phyloP scores from a whole-genome alignment of 2,797 vertebrate genomes.

The Diceros bicornis region DNA sequence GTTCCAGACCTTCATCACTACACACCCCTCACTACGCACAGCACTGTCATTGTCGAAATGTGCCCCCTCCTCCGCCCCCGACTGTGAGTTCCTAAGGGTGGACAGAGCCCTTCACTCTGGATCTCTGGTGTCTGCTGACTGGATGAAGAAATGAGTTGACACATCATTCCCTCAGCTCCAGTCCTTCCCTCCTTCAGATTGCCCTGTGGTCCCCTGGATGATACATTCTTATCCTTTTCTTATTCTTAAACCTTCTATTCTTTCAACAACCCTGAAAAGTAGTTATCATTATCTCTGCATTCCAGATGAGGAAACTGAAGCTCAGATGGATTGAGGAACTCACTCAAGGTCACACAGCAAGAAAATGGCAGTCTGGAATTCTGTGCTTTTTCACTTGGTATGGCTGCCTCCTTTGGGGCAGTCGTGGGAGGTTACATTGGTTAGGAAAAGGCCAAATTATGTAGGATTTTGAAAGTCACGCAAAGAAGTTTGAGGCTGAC shows the following conservation, averaged over 20 bases:
- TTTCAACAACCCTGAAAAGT: neutral
- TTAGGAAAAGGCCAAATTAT: neutral
- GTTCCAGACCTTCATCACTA: neutral
- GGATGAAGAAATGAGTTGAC: neutral
- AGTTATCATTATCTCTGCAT: neutral
- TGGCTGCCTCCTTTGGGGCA: neutral
- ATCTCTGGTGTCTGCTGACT: neutral
- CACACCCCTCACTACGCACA: neutral
- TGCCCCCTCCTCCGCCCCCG: too few species aligned
- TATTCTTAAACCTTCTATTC: neutral
- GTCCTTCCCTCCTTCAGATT: neutral
- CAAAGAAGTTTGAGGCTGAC: neutral
- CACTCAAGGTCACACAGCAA: neutral
- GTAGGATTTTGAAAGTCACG: neutral
- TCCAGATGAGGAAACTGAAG: neutral
- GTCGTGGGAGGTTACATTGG: neutral
- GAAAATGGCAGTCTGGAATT: neutral
- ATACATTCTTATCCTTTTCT: neutral
- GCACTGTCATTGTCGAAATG: neutral
- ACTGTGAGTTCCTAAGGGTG: neutral
- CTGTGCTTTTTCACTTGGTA: neutral
- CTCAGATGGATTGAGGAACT: neutral
- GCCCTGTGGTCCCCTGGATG: neutral
- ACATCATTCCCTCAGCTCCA: neutral
- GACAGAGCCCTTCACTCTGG: neutral